Base-by-base conservation (phyloP, 2,113 vertebrate genomes). In the Nipponia nippon region DNA sequence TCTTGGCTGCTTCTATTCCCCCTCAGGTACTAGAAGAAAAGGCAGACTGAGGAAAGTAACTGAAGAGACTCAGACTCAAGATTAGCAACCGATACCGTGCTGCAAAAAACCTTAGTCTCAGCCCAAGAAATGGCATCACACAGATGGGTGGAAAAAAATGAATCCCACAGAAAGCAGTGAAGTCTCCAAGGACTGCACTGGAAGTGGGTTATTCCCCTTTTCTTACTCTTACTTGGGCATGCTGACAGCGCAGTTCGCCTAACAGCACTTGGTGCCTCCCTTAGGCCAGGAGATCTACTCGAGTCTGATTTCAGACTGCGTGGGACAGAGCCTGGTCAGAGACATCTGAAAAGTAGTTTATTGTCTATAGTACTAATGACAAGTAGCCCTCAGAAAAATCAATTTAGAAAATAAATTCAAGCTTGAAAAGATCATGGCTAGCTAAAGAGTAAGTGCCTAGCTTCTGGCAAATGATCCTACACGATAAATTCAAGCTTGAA, bases 291-390 rank as follows among this genome's bases (percentile, higher is more conserved):
- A 36, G 50, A 63, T 2, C 1, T 29, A 42, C 47, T 15, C 4
- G 1, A 67, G 16, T 9, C 55, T 34, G 9, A 55, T 27, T 36
- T 27, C 71, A 44, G 40, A 18, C 25, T 7, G 34, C 18, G 27
- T 1, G 3, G 69, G 47, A 38, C 47, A 85, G 32, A 77, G 21
- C 19, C 59, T 27, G 36, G 6, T 58, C 30, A 55, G 66, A 42
- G 9, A 23, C 1, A 1, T 4, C 38, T 12, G n/a, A 18, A 46
- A 59, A 78, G 16, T 0, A 29, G 9, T 4, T 27, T 18, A 17
- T 29, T 53, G 19, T 25, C 67, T n/a, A 4, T 3, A 58, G 27
- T 14, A 26, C 13, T 36, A 13, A 20, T 3, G 16, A 25, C 36
- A 38, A 61, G 27, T 20, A 83, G 16, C 21, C 29, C 58, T 52